A percentile compares a stretch with the other conserved stretches of the same genome.
Evolutionary conservation across 2,113 vertebrate genomes (phyloP).

Genomic region (Australoheros scitulus): DNA sequence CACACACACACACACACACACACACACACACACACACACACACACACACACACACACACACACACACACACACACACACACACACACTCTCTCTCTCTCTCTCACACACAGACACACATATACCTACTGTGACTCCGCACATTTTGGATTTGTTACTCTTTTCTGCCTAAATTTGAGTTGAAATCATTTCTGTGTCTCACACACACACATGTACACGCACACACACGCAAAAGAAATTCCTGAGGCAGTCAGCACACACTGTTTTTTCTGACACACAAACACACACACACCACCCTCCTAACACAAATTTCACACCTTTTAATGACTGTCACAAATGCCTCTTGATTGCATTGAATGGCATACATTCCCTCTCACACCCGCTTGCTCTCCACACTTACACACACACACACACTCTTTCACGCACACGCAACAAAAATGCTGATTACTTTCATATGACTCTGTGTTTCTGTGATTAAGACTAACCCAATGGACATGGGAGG

Average conservation of each 20-base stretch:
- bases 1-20: not conserved
- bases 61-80: constrained; percentile 26
- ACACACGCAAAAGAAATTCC: constrained; percentile 9
- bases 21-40: constrained; percentile 5
- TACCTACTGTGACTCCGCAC: constrained; percentile 21
- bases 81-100: too few species aligned
- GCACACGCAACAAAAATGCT: constrained; percentile 46
- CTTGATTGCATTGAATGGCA: constrained; percentile 59
- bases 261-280: constrained; percentile 18
- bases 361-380: constrained; percentile 21
- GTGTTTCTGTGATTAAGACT: constrained; percentile 64
- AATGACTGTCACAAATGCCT: constrained; percentile 71
- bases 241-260: constrained; percentile 11
- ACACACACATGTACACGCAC: not conserved
- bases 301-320: constrained; percentile 60
- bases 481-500: constrained; percentile 53
- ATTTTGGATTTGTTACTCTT: constrained; percentile 47
- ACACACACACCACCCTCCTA: constrained; percentile 12
- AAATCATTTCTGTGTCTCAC: constrained; percentile 33
- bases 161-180: constrained; percentile 47
- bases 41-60: constrained; percentile 11
- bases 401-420: not conserved
- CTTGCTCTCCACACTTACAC: not conserved
- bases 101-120: not conserved
- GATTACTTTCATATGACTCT: constrained; percentile 71